Percentiles rank a stretch among this genome's conserved stretches.
These are phyloP conservation scores for Colletes gigas DNA, from an alignment of 1,140 invertebrate genomes.

Conservation along the genomic window DNA sequence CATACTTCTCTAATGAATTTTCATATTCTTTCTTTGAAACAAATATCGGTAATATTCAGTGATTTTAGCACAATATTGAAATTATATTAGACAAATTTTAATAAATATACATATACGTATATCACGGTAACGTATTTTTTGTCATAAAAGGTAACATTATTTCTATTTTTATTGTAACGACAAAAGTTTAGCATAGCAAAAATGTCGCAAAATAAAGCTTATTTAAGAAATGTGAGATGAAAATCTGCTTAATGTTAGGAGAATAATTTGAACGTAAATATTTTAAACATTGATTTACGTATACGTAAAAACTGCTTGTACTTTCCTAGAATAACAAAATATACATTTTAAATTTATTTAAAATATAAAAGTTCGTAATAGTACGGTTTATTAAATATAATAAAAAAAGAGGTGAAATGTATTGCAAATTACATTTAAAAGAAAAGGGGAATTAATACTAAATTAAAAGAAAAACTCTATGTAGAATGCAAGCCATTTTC, in stretches of 20 bases:
- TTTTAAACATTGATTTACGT: slow-evolving; percentile 33
- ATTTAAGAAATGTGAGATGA: slow-evolving; percentile 6
- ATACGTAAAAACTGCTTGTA: slow-evolving; percentile 42
- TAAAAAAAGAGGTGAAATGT: not conserved
- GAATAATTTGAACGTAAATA: slow-evolving; percentile 12
- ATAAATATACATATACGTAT: slow-evolving; percentile 7
- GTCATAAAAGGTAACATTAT: slow-evolving; percentile 18
- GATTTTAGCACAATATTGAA: slow-evolving; percentile 41
- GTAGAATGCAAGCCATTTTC: slow-evolving; percentile 9
- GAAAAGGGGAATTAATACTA: not conserved
- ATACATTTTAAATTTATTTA: slow-evolving; percentile 21
- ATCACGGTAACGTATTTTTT: not conserved
- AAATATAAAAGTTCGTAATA: slow-evolving; percentile 25
- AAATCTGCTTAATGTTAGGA: not conserved
- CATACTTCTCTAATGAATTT: slow-evolving; percentile 44
- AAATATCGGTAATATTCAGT: slow-evolving; percentile 42
- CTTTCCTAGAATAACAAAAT: slow-evolving; percentile 2
- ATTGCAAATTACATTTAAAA: slow-evolving; percentile 17
- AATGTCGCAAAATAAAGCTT: not conserved
- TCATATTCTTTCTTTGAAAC: slow-evolving; percentile 52
- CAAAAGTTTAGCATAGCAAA: slow-evolving; percentile 6
- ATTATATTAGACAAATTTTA: slow-evolving; percentile 42
- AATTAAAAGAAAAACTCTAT: not conserved
- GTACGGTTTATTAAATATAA: slow-evolving; percentile 6
- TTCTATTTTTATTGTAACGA: slow-evolving; percentile 25